These are phyloP conservation scores for Lochmaea crataegi DNA, from an alignment of 2,888 invertebrate species.

Conservation along the genomic window DNA sequence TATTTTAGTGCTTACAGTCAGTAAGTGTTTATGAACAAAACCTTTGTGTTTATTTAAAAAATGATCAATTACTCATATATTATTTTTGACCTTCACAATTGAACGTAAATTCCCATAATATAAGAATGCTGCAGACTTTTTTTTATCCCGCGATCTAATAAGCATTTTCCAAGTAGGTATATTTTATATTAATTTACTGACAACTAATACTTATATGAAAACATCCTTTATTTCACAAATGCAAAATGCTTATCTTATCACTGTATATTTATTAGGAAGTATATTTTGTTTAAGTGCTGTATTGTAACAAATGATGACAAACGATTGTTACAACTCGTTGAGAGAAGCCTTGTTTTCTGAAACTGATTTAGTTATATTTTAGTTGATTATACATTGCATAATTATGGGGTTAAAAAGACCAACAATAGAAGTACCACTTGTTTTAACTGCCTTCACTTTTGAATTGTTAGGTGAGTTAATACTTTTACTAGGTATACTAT, in stretches of 20 bases:
- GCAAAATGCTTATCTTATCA: constrained; percentile 10
- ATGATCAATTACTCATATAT: background rate
- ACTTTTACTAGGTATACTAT: background rate
- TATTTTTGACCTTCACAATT: constrained; percentile 5
- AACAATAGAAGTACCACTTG: constrained; percentile 24
- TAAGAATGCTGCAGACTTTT: background rate
- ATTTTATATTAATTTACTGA: background rate
- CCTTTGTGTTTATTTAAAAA: background rate
- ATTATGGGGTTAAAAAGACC: constrained; percentile 20
- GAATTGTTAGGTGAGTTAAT: constrained; percentile 28
- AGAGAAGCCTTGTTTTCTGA: background rate
- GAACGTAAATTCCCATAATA: background rate
- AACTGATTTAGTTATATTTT: constrained; percentile 5
- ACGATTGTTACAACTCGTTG: background rate
- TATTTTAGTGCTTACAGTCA: background rate
- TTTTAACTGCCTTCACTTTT: constrained; percentile 14
- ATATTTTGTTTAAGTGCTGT: background rate
- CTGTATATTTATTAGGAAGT: constrained; percentile 9
- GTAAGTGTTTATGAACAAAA: background rate
- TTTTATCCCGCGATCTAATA: background rate
- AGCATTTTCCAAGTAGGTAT: background rate
- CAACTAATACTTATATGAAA: background rate
- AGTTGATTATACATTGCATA: background rate
- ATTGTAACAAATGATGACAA: constrained; percentile 9
- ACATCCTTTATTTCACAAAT: background rate